A percentile compares a stretch with the other conserved stretches of the same genome.
Conservation (phyloP, 2,797 vertebrate genomes). For the Ptychobarbus kaznakovi region DNA sequence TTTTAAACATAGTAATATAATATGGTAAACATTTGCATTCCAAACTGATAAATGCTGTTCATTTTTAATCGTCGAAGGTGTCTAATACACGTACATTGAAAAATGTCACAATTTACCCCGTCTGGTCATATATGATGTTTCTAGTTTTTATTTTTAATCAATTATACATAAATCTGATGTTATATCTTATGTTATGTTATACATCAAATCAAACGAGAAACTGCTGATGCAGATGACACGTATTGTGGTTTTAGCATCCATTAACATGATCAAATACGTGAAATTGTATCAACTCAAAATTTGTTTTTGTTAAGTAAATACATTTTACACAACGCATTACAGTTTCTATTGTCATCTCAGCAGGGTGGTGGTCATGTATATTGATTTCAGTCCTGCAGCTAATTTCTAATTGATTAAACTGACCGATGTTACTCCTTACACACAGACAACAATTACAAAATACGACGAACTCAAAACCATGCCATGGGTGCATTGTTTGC, state of each 20-base stretch:
- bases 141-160: not conserved
- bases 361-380: constrained; percentile 10
- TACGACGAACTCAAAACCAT: not conserved
- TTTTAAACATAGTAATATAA: not conserved
- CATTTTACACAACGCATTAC: not conserved
- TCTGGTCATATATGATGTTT: not conserved
- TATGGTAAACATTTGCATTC: not conserved
- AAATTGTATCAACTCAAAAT: not conserved
- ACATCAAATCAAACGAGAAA: not conserved
- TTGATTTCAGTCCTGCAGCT: constrained; percentile 1
- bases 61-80: not conserved
- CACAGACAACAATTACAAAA: constrained; percentile 3
- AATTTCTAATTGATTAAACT: constrained; percentile 12
- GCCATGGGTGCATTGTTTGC: not conserved
- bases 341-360: constrained; percentile 10
- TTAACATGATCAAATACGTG: not conserved
- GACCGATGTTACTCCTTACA: not conserved
- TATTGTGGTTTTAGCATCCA: not conserved
- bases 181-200: too few relatives aligned
- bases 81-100: not conserved
- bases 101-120: not conserved
- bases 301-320: not conserved
- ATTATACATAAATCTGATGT: not conserved
- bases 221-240: constrained; percentile 1
- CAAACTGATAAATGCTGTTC: not conserved